A percentile compares a stretch with the other conserved stretches of the same genome.
Evolutionary conservation across 2,888 invertebrate genomes (phyloP).

Genomic region (Brachypalpus laphriformis): DNA sequence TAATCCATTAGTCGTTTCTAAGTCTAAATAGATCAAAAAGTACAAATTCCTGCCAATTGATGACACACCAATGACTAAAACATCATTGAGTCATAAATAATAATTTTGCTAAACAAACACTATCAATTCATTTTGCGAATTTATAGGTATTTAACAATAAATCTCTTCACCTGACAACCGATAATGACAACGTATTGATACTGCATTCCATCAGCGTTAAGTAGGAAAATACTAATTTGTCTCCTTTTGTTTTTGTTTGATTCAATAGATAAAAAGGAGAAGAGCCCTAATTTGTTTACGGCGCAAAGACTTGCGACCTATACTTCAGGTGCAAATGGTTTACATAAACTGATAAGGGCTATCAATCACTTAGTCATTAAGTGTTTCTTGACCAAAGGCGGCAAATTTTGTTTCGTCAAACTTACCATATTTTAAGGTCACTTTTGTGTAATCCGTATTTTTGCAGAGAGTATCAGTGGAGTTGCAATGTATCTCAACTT

Average conservation of each 20-base stretch:
- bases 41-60: neutral
- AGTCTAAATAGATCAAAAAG: neutral
- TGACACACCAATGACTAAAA: constrained; percentile 3
- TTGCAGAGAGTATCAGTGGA: neutral
- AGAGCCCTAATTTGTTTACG: neutral
- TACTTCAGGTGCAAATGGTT: neutral
- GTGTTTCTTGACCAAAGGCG: neutral
- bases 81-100: constrained; percentile 12
- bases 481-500: no score
- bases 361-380: neutral
- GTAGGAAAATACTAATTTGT: neutral
- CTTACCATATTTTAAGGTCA: constrained; percentile 39
- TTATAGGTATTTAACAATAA: constrained; percentile 8
- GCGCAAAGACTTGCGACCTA: neutral
- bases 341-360: neutral
- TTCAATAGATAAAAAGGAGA: neutral
- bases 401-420: neutral
- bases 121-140: constrained; percentile 13
- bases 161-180: constrained; percentile 32
- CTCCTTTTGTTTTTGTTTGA: constrained; percentile 11
- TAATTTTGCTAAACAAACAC: neutral
- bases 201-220: neutral
- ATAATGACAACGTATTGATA: neutral
- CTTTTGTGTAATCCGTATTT: neutral
- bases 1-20: neutral